Base-by-base conservation (phyloP, 1,140 invertebrate species). In the Bacillus rossius region DNA sequence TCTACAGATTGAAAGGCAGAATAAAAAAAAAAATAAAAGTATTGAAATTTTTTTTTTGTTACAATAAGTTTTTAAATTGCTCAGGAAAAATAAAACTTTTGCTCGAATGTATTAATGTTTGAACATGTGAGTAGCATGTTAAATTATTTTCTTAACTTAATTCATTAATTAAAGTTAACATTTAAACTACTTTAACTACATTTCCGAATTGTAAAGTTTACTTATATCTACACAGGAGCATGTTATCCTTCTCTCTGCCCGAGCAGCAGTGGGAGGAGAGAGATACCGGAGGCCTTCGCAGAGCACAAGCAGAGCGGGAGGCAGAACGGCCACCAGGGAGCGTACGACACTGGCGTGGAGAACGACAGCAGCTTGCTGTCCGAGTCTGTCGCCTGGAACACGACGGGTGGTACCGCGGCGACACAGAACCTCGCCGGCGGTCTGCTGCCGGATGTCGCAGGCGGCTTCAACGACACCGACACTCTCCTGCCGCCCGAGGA, bases 211-310 rank as follows among this genome's bases (percentile, higher is more conserved):
- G n/a, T n/a, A n/a, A n/a, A n/a, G n/a, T n/a, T n/a, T n/a, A n/a
- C n/a, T n/a, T n/a, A n/a, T n/a, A n/a, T n/a, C n/a, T n/a, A n/a
- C n/a, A n/a, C n/a, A n/a, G n/a, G n/a, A n/a, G n/a, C n/a, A n/a
- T n/a, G n/a, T n/a, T n/a, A n/a, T n/a, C n/a, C n/a, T n/a, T n/a
- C n/a, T n/a, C n/a, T n/a, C n/a, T n/a, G n/a, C n/a, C n/a, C n/a
- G 57, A 61, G 37, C 57, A 69, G 67, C 52, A 67, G 65, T 60
- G 67, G 67, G 17, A 61, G 65, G 20, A 51, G 65, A 57, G 67
- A 69, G n/a, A 60, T 54, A 17, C 56, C 63, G 10, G 67, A 69
- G 19, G 40, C 58, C 14, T 55, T 59, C 8, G 53, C 50, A 45
- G 54, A 47, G 1, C 38, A 41, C 23, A 34, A 34, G 41, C 1